These are phyloP conservation scores for Corvus moneduloides DNA, from an alignment of 2,113 vertebrate species.

Conservation along the genomic window DNA sequence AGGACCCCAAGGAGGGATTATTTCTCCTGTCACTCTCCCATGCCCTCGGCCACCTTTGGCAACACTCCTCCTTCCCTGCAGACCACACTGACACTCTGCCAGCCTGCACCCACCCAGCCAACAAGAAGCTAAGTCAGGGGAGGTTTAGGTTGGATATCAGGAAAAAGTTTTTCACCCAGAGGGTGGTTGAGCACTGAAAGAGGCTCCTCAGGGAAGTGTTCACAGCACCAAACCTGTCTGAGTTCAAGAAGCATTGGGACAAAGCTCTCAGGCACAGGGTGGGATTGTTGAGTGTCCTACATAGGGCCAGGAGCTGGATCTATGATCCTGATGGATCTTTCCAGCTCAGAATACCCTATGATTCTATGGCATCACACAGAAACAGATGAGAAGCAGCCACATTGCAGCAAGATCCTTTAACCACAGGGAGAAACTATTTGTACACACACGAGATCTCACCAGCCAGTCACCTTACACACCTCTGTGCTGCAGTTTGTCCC, in stretches of 20 bases:
- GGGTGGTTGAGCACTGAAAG: background rate
- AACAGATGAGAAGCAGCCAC: background rate
- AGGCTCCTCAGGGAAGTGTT: background rate
- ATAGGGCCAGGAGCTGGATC: background rate
- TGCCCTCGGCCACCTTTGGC: background rate
- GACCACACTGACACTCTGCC: background rate
- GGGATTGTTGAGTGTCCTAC: background rate
- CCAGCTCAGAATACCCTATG: background rate
- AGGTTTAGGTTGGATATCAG: background rate
- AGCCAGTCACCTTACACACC: background rate
- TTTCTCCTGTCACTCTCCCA: background rate
- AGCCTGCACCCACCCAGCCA: background rate
- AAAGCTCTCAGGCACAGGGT: background rate
- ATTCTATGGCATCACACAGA: rapidly evolving
- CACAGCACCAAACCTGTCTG: background rate
- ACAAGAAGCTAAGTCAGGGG: background rate
- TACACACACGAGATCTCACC: rapidly evolving
- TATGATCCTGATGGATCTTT: background rate
- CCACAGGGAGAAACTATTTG: background rate
- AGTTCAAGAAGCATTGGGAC: background rate
- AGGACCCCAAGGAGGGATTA: background rate
- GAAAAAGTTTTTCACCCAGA: background rate
- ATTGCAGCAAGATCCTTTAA: background rate
- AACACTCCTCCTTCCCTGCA: background rate
- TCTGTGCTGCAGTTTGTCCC: background rate